Base-by-base conservation (phyloP, 2,888 invertebrate genomes). In the Tiliacea aurago region DNA sequence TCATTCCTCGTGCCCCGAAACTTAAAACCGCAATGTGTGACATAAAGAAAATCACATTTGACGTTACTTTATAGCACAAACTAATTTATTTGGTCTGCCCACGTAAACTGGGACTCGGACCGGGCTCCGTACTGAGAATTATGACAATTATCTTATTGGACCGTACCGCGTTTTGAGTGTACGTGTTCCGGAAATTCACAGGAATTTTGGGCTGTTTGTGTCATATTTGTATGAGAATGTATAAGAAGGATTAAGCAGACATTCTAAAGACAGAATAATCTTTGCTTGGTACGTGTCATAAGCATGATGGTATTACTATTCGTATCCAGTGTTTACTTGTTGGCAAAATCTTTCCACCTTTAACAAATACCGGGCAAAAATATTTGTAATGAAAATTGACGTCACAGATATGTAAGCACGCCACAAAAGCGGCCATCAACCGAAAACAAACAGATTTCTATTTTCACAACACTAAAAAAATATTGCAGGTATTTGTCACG, bases 11-110 rank as follows among this genome's bases (percentile, higher is more conserved):
- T 58, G 55, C 18, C 47, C 64, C 66, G 55, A 70, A 76, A 76
- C 71, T 78, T 67, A 72, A 76, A 73, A 69, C 78, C 73, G 59
- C 76, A 78, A 62, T 11, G 68, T 55, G 81, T 47, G 41, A 75
- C 66, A 69, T 64, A 75, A 73, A 77, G 72, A 75, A 76, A 79
- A 84, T 84, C 73, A 56, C 47, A 84, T 84, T 81, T 84, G 66
- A 79, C 64, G 70, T 81, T 77, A 86, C 72, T 87, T 78, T 72
- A 76, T 73, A 71, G 84, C 70, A 76, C 70, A 77, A 76, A 87
- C 84, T 84, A 84, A 81, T 87, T 86, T 84, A 70, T 80, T 78
- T 76, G 77, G 69, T 72, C 63, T 66, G 51, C 73, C 49, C 65
- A 72, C 82, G 81, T 72, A 76, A 77, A 77, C 67, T 61, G 66